Evolutionary conservation across 2,888 invertebrate genomes (phyloP).

Genomic region (Drosophila picticornis): DNA sequence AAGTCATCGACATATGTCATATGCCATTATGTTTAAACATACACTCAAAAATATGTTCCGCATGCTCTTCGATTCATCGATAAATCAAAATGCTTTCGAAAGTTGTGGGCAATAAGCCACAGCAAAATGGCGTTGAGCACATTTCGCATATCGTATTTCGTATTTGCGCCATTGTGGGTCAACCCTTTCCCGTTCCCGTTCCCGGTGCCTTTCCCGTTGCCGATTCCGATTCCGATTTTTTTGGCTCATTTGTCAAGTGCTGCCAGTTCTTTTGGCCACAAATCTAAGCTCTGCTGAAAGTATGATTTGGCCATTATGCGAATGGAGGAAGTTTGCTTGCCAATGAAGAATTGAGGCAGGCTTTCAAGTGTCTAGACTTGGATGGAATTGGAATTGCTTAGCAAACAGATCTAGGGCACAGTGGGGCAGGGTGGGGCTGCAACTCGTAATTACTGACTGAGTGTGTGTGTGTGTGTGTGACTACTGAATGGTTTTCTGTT

Average conservation of each 20-base stretch:
- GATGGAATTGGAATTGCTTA: constrained; percentile 23
- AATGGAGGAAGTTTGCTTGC: constrained; percentile 48
- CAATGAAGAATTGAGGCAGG: constrained; percentile 53
- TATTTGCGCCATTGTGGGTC: constrained; percentile 21
- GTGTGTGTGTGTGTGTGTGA: constrained; percentile 10
- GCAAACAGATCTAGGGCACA: constrained; percentile 32
- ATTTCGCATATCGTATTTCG: constrained; percentile 44
- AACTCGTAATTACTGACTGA: constrained; percentile 48
- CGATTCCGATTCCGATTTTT: not conserved
- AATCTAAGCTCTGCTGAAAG: constrained; percentile 31
- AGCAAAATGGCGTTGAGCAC: constrained; percentile 22
- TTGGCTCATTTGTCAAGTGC: constrained; percentile 62
- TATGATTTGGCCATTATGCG: constrained; percentile 59
- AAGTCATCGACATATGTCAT: constrained; percentile 3
- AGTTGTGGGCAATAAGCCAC: constrained; percentile 13
- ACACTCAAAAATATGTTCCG: not conserved
- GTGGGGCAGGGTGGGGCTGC: not conserved
- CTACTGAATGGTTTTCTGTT: constrained; percentile 54
- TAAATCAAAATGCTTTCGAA: constrained; percentile 28
- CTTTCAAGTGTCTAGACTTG: constrained; percentile 60
- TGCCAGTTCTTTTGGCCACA: constrained; percentile 53
- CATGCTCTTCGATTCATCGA: constrained; percentile 1
- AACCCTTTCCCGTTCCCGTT: constrained; percentile 6
- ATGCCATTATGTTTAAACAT: not conserved
- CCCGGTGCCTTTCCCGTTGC: not conserved